Base-by-base conservation (phyloP, 92 coral and sea anemone genomes). In the Epizoanthus ramosus region DNA sequence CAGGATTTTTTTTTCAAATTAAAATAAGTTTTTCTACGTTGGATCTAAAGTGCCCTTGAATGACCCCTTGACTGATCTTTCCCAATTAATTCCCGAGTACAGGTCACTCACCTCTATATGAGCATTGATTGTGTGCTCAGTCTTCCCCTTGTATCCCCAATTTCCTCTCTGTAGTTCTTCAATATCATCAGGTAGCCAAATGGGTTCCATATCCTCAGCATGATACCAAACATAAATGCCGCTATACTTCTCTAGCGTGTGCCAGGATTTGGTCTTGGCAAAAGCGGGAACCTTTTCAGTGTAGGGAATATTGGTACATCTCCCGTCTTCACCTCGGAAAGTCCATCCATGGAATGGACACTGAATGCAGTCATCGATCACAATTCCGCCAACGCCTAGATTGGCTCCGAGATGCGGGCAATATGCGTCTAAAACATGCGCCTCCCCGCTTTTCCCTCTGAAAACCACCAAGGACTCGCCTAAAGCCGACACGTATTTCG, bases 341-440 rank as follows among this genome's bases (percentile, higher is more conserved):
- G 76, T 85, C 98, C 98, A 95, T 3, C 98, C 98, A 56, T 95
- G 98, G 70, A 93, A 95, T 0, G 98, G 98, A 71, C 98, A 95
- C 64, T 93, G 94, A 0, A 95, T 68, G 72, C 98, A 92, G 25
- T 89, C 86, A 6, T 91, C 96, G 25, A 88, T 86, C 8, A 95
- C 98, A 25, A 81, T 93, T 2, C 98, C 98, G 0, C 98, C 98
- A 25, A 95, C 88, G 0, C 93, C 98, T 16, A 95, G 84, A 47
- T 95, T 95, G 10, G 98, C 98, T 5, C 98, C 98, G 17, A 95
- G 91, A 81, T 95, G 98, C 68, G 98, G 98, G 77, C 98, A 95
- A 65, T 95, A 95, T 2, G 98, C 98, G 56, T 95, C 95, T 17
- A 95, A 57, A 59, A 93, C 84, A 69, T 85, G 84, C 23, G 66